phyloP scores from a whole-genome alignment of 2,113 vertebrate species.

The Epinephelus fuscoguttatus region DNA sequence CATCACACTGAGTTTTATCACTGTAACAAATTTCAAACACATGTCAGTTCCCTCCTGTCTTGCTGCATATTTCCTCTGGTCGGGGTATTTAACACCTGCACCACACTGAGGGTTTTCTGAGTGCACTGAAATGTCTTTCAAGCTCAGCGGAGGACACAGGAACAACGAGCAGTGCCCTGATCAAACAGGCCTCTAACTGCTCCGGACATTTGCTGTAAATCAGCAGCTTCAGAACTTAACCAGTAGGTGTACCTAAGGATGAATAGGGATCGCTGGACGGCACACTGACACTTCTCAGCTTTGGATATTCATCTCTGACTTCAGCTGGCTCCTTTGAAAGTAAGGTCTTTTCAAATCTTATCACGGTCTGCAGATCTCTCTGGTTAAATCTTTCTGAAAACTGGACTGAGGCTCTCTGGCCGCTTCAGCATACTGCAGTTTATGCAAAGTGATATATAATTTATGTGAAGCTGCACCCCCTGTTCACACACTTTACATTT shows the following conservation, averaged over 20 bases:
- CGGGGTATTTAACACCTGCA: not conserved
- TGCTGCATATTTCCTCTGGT: not conserved
- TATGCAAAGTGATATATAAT: not conserved
- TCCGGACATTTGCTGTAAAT: slow-evolving; percentile 24
- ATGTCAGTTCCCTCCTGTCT: not conserved
- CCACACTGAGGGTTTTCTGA: not conserved
- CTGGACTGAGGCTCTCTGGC: not conserved
- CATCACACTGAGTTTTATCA: not conserved
- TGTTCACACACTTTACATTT: not conserved
- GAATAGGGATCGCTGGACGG: not conserved
- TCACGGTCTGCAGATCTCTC: not conserved
- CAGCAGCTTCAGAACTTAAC: slow-evolving; percentile 17
- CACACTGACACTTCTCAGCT: slow-evolving; percentile 8
- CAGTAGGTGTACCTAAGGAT: slow-evolving; percentile 6
- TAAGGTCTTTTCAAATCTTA: slow-evolving; percentile 2
- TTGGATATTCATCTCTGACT: slow-evolving; percentile 22
- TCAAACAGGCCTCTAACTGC: slow-evolving; percentile 50
- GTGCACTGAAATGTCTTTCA: slow-evolving; percentile 9
- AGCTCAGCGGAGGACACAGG: slow-evolving; percentile 17
- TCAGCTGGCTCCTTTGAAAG: slow-evolving; percentile 39
- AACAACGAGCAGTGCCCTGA: slow-evolving; percentile 29
- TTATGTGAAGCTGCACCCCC: not conserved
- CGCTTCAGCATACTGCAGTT: not conserved
- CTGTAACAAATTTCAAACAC: not conserved
- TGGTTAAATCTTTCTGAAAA: slow-evolving; percentile 1